These are phyloP conservation scores for Campoplex capitator DNA, from an alignment of 2,888 invertebrate species.

Conservation along the genomic window DNA sequence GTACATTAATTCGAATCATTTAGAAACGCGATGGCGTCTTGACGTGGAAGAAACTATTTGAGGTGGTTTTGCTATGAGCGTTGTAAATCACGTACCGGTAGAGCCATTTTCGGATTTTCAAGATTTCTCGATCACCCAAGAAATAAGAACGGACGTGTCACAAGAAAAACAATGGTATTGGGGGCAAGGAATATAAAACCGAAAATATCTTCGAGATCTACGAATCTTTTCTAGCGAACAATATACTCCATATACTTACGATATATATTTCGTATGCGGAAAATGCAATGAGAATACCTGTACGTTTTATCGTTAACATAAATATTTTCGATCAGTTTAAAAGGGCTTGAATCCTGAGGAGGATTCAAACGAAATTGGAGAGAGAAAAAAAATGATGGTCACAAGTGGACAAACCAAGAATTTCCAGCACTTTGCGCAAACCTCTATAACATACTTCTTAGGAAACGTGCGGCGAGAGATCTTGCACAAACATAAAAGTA, in stretches of 20 bases:
- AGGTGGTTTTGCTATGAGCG: no score
- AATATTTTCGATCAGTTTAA: background rate
- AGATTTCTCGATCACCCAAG: background rate
- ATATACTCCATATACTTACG: background rate
- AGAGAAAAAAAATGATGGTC: constrained; percentile 9
- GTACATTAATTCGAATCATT: no score
- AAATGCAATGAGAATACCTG: background rate
- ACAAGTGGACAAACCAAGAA: constrained; percentile 16
- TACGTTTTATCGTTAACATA: background rate
- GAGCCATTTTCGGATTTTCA: background rate
- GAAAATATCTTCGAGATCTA: background rate
- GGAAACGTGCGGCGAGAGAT: constrained; percentile 20
- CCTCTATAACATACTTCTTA: constrained; percentile 3
- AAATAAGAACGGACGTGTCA: background rate
- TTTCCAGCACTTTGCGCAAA: background rate
- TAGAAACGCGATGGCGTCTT: no score
- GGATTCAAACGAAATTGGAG: constrained; percentile 14
- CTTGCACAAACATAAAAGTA: constrained; percentile 24
- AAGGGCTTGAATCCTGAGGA: background rate
- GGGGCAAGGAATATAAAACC: no score
- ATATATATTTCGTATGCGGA: background rate
- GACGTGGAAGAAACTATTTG: no score
- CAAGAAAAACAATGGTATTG: background rate
- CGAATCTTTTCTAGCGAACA: background rate
- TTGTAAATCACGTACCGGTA: no score